Conservation (phyloP, 2,888 invertebrate species). For the Hydraecia micacea region DNA sequence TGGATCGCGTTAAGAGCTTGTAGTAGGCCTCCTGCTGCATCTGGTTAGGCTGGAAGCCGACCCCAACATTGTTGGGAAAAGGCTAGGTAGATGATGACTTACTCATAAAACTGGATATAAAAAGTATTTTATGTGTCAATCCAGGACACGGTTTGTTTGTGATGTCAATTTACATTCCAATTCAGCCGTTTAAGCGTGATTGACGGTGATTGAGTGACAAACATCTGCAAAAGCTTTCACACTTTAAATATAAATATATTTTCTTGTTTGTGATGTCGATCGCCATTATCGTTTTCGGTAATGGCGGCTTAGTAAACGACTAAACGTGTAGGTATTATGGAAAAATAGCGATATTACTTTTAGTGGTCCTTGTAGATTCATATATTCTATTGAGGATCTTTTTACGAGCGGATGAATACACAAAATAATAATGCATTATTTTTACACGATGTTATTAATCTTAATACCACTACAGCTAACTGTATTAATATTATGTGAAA, state of each 20-base stretch:
- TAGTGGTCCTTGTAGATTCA: background rate
- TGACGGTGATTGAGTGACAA: background rate
- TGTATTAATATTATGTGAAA: background rate
- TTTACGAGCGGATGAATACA: background rate
- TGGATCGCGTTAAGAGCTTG: too few species aligned
- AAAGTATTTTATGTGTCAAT: background rate
- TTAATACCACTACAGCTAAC: background rate
- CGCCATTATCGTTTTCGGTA: background rate
- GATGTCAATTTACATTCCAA: background rate
- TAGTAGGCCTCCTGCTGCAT: too few species aligned
- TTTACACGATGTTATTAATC: background rate
- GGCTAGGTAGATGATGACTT: background rate
- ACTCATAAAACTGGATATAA: background rate
- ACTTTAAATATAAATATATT: background rate
- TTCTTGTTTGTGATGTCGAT: background rate
- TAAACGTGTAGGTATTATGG: too few species aligned
- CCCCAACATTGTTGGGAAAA: too few species aligned
- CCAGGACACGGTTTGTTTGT: background rate
- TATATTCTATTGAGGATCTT: background rate
- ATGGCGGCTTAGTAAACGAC: background rate
- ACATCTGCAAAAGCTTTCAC: background rate
- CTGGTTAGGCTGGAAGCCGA: too few species aligned
- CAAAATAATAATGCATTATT: background rate
- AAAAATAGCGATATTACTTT: too few species aligned
- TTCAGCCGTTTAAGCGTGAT: background rate